These are phyloP conservation scores for Thereuonema tuberculata DNA, from an alignment of 1,140 invertebrate genomes.

Conservation along the genomic window DNA sequence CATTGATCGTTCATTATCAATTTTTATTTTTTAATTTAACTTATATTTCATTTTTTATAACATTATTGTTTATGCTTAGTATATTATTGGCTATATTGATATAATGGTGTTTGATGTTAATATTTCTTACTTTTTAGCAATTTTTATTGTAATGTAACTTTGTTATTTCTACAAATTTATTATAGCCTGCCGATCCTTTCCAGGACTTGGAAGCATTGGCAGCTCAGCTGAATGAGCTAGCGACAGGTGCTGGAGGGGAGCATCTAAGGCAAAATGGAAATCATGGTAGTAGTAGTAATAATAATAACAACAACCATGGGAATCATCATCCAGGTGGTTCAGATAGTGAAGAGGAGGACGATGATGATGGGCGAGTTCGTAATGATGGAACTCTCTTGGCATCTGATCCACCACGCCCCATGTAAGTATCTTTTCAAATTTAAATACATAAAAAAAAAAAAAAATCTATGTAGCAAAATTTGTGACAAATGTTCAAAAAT, in stretches of 20 bases:
- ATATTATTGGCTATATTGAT: too few relatives aligned
- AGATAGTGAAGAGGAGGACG: constrained; percentile 39
- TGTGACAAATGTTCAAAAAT: not conserved
- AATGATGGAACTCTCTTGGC: constrained; percentile 89
- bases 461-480: constrained; percentile 22
- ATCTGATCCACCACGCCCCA: constrained; percentile 87
- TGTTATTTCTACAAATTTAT: too few relatives aligned
- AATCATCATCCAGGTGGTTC: constrained; percentile 22
- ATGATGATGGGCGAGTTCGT: constrained; percentile 36
- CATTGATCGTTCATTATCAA: too few relatives aligned
- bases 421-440: constrained; percentile 56
- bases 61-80: too few relatives aligned
- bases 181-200: constrained; percentile 16
- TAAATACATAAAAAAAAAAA: too few relatives aligned
- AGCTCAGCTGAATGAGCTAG: constrained; percentile 82
- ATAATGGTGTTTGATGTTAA: constrained; percentile 22
- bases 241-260: constrained; percentile 36
- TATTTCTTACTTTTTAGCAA: too few relatives aligned
- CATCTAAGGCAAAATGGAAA: constrained; percentile 21
- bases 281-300: constrained; percentile 27
- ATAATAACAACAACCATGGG: constrained; percentile 23
- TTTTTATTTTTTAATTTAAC: too few relatives aligned
- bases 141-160: too few relatives aligned
- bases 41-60: too few relatives aligned
- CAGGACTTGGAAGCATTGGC: constrained; percentile 86